These are phyloP conservation scores for Sinodicranocentrus sp. DNA, from an alignment of 2,888 invertebrate species.

Conservation along the genomic window DNA sequence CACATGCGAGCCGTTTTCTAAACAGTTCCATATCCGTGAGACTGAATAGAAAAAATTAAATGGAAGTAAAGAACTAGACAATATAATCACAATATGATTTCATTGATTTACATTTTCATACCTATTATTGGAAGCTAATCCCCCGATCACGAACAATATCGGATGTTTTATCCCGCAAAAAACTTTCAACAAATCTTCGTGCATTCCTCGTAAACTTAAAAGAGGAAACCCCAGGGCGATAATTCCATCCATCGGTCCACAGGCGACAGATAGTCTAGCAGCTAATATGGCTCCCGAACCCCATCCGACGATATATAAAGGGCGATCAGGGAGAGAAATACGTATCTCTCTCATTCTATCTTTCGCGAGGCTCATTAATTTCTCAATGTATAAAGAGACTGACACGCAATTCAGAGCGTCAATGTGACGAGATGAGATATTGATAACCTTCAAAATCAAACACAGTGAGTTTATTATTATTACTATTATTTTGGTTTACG, in stretches of 20 bases:
- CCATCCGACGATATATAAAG: slow-evolving; percentile 88
- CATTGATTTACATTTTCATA: slow-evolving; percentile 78
- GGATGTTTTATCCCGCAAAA: slow-evolving; percentile 86
- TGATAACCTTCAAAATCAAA: slow-evolving; percentile 1
- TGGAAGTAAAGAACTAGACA: neutral
- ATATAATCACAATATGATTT: neutral
- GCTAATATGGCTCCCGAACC: slow-evolving; percentile 88
- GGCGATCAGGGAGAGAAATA: slow-evolving; percentile 84
- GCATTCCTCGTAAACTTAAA: slow-evolving; percentile 85
- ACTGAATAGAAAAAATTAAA: slow-evolving; percentile 78
- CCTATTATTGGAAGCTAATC: slow-evolving; percentile 84
- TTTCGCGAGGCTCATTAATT: slow-evolving; percentile 84
- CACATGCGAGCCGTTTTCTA: slow-evolving; percentile 85
- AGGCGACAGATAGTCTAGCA: slow-evolving; percentile 79
- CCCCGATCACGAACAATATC: slow-evolving; percentile 88
- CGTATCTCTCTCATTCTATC: slow-evolving; percentile 86
- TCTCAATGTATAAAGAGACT: slow-evolving; percentile 78
- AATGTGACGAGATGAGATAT: neutral
- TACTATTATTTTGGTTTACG: too few relatives aligned
- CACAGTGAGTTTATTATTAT: neutral
- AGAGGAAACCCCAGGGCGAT: slow-evolving; percentile 89
- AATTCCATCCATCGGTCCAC: slow-evolving; percentile 83
- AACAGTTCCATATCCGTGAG: slow-evolving; percentile 88
- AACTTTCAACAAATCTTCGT: slow-evolving; percentile 88
- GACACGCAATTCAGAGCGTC: slow-evolving; percentile 47